Evolutionary conservation across 2,888 invertebrate species (phyloP).

Genomic region (Spodoptera exigua): DNA sequence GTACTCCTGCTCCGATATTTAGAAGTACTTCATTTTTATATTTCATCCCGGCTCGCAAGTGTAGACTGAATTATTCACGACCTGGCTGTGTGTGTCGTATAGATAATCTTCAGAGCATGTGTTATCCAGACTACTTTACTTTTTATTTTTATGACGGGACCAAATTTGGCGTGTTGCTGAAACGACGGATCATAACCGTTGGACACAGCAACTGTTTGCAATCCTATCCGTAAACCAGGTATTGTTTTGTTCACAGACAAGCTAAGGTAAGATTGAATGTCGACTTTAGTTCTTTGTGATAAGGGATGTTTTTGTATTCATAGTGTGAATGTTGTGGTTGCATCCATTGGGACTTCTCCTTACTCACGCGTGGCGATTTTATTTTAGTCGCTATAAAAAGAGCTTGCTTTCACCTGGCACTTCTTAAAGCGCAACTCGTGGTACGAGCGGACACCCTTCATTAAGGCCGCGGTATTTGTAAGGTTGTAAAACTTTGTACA

Average conservation of each 20-base stretch:
- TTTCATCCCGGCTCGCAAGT: conserved; percentile 50
- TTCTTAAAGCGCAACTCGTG: conserved; percentile 69
- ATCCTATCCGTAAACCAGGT: conserved; percentile 77
- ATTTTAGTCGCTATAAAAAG: conserved; percentile 78
- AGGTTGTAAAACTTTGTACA: conserved; percentile 62
- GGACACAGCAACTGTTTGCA: conserved; percentile 85
- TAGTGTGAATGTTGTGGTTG: conserved; percentile 65
- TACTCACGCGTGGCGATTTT: conserved; percentile 78
- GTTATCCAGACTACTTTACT: conserved; percentile 80
- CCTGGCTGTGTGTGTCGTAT: conserved; percentile 59
- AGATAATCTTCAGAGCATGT: conserved; percentile 74
- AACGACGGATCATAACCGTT: conserved; percentile 85
- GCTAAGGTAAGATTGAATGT: conserved; percentile 56
- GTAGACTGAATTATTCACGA: conserved; percentile 60
- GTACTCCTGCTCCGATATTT: conserved; percentile 22
- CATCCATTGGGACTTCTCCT: conserved; percentile 71
- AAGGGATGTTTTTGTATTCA: conserved; percentile 62
- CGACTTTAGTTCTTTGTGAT: conserved; percentile 60
- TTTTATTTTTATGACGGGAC: conserved; percentile 85
- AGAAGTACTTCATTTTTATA: conserved; percentile 35
- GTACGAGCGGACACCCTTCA: conserved; percentile 73
- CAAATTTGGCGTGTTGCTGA: conserved; percentile 85
- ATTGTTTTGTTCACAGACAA: conserved; percentile 72
- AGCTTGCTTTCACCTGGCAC: conserved; percentile 75
- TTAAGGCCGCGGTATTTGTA: conserved; percentile 67